Evolutionary conservation across 2,888 invertebrate species (phyloP).

Genomic region (Calameuta idolon): DNA sequence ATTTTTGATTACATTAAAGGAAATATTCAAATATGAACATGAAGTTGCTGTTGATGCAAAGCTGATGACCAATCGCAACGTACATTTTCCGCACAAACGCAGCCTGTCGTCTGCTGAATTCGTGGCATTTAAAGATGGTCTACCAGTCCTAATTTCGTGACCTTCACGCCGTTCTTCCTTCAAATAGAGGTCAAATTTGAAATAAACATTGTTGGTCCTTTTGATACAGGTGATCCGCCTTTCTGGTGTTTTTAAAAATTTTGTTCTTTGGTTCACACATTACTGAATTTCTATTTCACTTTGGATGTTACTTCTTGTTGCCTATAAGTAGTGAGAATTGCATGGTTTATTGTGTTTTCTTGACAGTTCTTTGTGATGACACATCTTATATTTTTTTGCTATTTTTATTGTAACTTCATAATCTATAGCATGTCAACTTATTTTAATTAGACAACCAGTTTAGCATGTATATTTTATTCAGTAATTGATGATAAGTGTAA

Average conservation of each 20-base stretch:
- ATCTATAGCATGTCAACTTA: not conserved
- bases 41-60: not conserved
- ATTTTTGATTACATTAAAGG: not conserved
- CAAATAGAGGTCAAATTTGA: constrained; percentile 56
- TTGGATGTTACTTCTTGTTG: not conserved
- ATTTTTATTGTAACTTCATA: not conserved
- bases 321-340: not conserved
- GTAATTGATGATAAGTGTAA: not conserved
- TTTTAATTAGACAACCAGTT: not conserved
- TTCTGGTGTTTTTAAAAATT: not conserved
- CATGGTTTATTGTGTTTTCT: not conserved
- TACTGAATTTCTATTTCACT: not conserved
- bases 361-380: not conserved
- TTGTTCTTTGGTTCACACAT: not conserved
- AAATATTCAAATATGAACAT: not conserved
- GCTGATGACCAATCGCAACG: not conserved
- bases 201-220: constrained; percentile 23
- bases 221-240: not conserved
- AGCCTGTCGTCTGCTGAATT: constrained; percentile 22
- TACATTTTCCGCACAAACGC: constrained; percentile 8
- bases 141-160: constrained; percentile 36
- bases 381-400: not conserved
- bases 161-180: constrained; percentile 48
- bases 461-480: not conserved
- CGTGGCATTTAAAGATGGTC: constrained; percentile 15